phyloP scores from a whole-genome alignment of 1,140 invertebrate genomes.

The Gryon sp. region DNA sequence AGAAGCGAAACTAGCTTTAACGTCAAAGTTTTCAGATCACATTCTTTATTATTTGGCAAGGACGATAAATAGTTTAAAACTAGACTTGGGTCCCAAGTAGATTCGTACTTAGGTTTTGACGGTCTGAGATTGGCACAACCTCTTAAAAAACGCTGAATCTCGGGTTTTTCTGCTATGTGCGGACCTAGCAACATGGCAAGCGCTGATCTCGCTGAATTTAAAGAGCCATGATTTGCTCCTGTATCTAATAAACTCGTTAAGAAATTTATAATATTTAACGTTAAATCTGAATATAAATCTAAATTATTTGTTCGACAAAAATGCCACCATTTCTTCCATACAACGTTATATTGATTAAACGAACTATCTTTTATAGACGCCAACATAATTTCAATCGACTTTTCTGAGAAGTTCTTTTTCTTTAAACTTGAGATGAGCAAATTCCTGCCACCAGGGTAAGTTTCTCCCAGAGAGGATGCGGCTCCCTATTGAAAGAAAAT shows the following conservation, averaged over 20 bases:
- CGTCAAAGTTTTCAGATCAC: neutral
- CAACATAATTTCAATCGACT: no score
- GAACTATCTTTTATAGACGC: no score
- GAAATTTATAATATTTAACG: neutral
- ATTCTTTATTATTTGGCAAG: neutral
- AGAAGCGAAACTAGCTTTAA: neutral
- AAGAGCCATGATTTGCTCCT: neutral
- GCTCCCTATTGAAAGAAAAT: slow-evolving; percentile 4
- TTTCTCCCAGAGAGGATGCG: neutral
- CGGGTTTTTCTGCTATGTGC: neutral
- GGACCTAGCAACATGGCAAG: neutral
- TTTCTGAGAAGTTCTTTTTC: no score
- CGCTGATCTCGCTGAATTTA: neutral
- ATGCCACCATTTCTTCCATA: no score
- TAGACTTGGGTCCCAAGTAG: neutral
- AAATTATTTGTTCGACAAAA: no score
- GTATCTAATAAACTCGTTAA: neutral
- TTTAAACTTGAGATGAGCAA: no score
- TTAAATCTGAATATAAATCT: no score
- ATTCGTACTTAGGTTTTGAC: neutral
- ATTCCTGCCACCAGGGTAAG: no score
- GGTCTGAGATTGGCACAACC: neutral
- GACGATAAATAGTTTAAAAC: neutral
- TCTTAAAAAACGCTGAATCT: neutral
- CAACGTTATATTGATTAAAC: no score